Conservation (phyloP, 2,888 invertebrate genomes). For the Trisateles emortualis region DNA sequence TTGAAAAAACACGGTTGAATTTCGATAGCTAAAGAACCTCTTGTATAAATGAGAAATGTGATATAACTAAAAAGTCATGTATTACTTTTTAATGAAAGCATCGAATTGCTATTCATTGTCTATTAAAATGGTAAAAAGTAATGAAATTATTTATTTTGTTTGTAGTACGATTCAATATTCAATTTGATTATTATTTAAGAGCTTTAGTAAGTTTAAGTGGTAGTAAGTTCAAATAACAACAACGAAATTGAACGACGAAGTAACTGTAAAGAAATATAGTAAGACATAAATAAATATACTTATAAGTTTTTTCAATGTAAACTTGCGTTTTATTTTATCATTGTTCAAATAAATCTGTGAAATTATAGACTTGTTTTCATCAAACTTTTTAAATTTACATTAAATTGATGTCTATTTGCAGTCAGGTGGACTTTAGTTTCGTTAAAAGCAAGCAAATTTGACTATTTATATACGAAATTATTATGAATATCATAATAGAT, state of each 20-base stretch:
- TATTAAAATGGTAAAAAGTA: too few relatives aligned
- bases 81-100: too few relatives aligned
- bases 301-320: background rate
- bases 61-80: too few relatives aligned
- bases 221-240: background rate
- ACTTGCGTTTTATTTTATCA: background rate
- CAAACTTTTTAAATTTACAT: background rate
- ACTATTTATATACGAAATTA: too few relatives aligned
- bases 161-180: too few relatives aligned
- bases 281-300: conserved; percentile 1
- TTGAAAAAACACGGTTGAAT: too few relatives aligned
- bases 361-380: conserved; percentile 1
- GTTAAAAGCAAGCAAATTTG: background rate
- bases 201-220: too few relatives aligned
- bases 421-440: background rate
- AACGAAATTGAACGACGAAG: background rate
- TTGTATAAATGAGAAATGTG: too few relatives aligned
- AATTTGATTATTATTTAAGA: too few relatives aligned
- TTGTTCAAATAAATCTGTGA: background rate
- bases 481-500: background rate
- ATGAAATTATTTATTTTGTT: too few relatives aligned
- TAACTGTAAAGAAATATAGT: conserved; percentile 1
- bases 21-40: too few relatives aligned
- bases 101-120: too few relatives aligned
- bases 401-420: background rate